These are phyloP conservation scores for Paelopatides confundens DNA, from an alignment of 53 echinoderm and acorn worm genomes.

Conservation along the genomic window DNA sequence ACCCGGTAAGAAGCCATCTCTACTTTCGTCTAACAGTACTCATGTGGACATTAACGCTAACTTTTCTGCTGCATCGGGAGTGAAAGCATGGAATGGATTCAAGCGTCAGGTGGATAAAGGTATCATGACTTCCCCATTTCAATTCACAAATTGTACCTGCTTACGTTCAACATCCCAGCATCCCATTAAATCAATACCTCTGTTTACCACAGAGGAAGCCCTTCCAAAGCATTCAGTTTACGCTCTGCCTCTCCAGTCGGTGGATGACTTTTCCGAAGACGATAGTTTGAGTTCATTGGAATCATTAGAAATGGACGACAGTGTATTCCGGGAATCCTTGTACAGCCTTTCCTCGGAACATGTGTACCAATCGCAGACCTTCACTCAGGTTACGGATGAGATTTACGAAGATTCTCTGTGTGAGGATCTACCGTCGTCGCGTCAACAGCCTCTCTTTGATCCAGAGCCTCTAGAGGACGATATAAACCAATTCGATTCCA, in stretches of 20 bases:
- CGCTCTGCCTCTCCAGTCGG: constrained; percentile 35
- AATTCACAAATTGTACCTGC: background rate
- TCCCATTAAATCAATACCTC: background rate
- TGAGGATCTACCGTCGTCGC: background rate
- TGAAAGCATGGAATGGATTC: background rate
- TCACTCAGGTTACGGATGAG: constrained; percentile 25
- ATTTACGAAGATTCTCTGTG: constrained; percentile 43
- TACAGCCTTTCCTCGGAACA: constrained; percentile 46
- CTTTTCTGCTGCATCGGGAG: background rate
- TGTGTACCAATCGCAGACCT: constrained; percentile 38
- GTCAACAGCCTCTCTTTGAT: background rate
- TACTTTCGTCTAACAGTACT: background rate
- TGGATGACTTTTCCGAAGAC: constrained; percentile 34
- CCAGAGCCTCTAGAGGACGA: background rate
- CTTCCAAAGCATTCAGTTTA: constrained; percentile 72
- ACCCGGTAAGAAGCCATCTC: background rate
- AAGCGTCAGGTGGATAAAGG: constrained; percentile 12
- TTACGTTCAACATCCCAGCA: background rate
- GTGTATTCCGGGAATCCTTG: constrained; percentile 42
- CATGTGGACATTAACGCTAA: constrained; percentile 10
- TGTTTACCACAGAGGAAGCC: background rate
- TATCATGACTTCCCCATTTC: constrained; percentile 33
- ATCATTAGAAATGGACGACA: constrained; percentile 44
- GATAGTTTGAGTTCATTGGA: constrained; percentile 1
- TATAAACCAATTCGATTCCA: background rate